Evolutionary conservation across 2,888 invertebrate species (phyloP).

Genomic region (Megamerina dolium): DNA sequence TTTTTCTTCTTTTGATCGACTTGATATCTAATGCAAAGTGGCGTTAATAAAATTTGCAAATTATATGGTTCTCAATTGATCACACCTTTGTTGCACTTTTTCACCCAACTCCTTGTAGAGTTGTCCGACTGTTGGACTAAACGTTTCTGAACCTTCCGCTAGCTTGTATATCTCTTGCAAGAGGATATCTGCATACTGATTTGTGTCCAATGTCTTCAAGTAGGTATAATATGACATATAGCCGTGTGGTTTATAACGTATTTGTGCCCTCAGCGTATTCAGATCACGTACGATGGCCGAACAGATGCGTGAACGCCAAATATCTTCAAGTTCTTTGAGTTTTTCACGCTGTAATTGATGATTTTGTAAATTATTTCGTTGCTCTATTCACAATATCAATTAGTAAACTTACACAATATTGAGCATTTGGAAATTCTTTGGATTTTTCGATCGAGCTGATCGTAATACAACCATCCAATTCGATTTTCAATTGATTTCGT

Average conservation of each 20-base stretch:
- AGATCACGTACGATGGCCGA: constrained; percentile 67
- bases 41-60: neutral
- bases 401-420: constrained; percentile 49
- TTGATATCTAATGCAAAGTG: constrained; percentile 56
- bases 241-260: constrained; percentile 52
- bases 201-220: constrained; percentile 58
- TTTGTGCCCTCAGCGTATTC: constrained; percentile 58
- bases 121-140: constrained; percentile 63
- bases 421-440: constrained; percentile 42
- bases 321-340: constrained; percentile 56
- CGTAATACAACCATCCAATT: constrained; percentile 60
- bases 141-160: constrained; percentile 73
- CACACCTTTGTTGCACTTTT: constrained; percentile 56
- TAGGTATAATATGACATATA: constrained; percentile 66
- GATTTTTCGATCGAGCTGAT: constrained; percentile 60
- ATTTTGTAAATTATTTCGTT: neutral
- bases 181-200: constrained; percentile 59
- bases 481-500: constrained; percentile 62
- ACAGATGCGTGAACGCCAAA: constrained; percentile 61
- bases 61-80: neutral
- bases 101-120: constrained; percentile 64
- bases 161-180: constrained; percentile 64
- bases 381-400: no score
- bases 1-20: constrained; percentile 60
- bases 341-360: constrained; percentile 54